Conservation (phyloP, 2,888 invertebrate species). For the Nymphalis urticae region DNA sequence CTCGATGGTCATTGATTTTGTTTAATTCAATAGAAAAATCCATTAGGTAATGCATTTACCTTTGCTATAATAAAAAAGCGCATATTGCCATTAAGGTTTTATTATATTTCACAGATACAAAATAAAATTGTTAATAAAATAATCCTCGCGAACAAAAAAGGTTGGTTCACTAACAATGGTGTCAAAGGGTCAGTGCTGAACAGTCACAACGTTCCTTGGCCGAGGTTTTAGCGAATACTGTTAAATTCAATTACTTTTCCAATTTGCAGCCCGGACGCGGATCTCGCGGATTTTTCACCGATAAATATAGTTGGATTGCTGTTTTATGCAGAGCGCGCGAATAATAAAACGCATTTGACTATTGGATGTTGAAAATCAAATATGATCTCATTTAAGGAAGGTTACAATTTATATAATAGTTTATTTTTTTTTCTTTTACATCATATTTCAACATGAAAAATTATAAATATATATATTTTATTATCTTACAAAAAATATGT, state of each 20-base stretch:
- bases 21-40: too few species aligned
- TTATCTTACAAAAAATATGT: neutral
- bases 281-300: slow-evolving; percentile 39
- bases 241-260: slow-evolving; percentile 47
- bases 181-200: slow-evolving; percentile 28
- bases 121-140: neutral
- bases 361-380: slow-evolving; percentile 12
- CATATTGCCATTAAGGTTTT: neutral
- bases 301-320: slow-evolving; percentile 26
- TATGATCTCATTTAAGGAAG: slow-evolving; percentile 12
- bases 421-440: too few species aligned
- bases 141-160: neutral
- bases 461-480: neutral
- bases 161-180: slow-evolving; percentile 14
- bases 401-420: neutral
- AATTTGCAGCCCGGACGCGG: slow-evolving; percentile 42
- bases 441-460: too few species aligned
- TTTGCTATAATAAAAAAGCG: too few species aligned
- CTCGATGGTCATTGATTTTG: too few species aligned
- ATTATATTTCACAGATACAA: neutral
- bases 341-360: slow-evolving; percentile 15
- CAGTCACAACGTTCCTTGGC: slow-evolving; percentile 25
- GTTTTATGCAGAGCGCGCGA: slow-evolving; percentile 23
- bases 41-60: too few species aligned
- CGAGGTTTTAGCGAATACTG: slow-evolving; percentile 33